These are phyloP conservation scores for Apodemus agrarius DNA, from an alignment of 2,797 vertebrate species.

Conservation along the genomic window DNA sequence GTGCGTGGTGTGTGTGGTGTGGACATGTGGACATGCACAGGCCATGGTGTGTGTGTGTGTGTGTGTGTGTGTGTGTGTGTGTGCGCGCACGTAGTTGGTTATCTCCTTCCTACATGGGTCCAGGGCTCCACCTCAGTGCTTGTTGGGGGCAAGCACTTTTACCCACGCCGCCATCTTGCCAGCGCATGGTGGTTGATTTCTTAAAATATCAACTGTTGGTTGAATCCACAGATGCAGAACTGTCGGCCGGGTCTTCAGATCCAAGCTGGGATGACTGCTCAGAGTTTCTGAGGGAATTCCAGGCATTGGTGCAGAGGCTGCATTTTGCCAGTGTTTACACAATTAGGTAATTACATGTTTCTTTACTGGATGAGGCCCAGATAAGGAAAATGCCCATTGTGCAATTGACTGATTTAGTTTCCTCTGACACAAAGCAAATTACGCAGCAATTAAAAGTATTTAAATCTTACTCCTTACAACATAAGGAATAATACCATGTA, in stretches of 20 bases:
- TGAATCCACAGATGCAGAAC: background rate
- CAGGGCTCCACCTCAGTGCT: background rate
- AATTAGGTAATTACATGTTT: constrained; percentile 64
- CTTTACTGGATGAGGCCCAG: constrained; percentile 56
- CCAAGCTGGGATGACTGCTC: constrained; percentile 72
- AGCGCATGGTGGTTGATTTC: background rate
- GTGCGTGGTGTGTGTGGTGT: background rate
- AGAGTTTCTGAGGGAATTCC: constrained; percentile 74
- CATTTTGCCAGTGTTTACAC: constrained; percentile 56
- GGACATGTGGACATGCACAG: background rate
- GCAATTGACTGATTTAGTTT: constrained; percentile 42
- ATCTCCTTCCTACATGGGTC: background rate
- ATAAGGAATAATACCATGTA: background rate
- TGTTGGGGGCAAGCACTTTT: background rate
- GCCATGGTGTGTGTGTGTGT: background rate
- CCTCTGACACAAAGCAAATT: constrained; percentile 55
- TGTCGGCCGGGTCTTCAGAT: constrained; percentile 40
- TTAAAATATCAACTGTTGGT: background rate
- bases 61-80: background rate
- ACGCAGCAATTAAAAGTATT: constrained; percentile 29
- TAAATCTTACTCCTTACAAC: background rate
- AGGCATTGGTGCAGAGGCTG: constrained; percentile 59
- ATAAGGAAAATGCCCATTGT: constrained; percentile 54
- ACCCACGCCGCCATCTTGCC: background rate
- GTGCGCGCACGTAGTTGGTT: too few species aligned